Conservation (phyloP, 1,140 invertebrate genomes). For the Drosophila tropicalis region DNA sequence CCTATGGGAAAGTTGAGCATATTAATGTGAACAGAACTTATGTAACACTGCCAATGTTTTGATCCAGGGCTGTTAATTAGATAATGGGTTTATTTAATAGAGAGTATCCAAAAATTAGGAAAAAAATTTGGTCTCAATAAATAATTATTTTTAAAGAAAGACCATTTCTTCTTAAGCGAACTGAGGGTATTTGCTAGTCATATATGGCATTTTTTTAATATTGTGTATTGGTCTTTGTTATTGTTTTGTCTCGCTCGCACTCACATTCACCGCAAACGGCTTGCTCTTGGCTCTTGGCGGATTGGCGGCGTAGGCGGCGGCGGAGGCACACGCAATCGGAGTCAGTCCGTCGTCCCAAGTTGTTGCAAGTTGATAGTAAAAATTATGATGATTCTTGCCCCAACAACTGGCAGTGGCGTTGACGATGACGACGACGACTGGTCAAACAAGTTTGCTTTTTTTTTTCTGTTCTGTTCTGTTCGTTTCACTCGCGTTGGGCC, state of each 20-base stretch:
- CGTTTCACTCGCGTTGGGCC: constrained; percentile 15
- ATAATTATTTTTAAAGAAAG: too few relatives aligned
- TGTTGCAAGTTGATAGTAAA: constrained; percentile 81
- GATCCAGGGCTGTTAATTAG: too few relatives aligned
- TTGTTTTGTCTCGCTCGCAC: constrained; percentile 72
- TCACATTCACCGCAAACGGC: neutral
- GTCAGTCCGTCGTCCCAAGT: constrained; percentile 53
- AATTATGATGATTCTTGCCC: constrained; percentile 81
- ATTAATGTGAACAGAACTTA: neutral
- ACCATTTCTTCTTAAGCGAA: too few relatives aligned
- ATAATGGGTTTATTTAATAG: too few relatives aligned
- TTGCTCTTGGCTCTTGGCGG: constrained; percentile 8
- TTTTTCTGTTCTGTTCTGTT: constrained; percentile 17
- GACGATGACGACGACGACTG: constrained; percentile 47
- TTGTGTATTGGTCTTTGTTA: constrained; percentile 50
- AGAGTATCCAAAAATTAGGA: too few relatives aligned
- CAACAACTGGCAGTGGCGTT: constrained; percentile 44
- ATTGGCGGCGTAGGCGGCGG: constrained; percentile 58
- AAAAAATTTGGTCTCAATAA: too few relatives aligned
- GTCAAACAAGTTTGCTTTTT: constrained; percentile 70
- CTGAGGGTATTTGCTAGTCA: neutral
- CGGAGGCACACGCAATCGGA: constrained; percentile 69
- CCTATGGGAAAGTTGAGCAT: neutral
- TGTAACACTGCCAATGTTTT: too few relatives aligned
- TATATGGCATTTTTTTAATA: constrained; percentile 19